Evolutionary conservation across 1,140 invertebrate species (phyloP).

Genomic region (Pentalonia nigronervosa): DNA sequence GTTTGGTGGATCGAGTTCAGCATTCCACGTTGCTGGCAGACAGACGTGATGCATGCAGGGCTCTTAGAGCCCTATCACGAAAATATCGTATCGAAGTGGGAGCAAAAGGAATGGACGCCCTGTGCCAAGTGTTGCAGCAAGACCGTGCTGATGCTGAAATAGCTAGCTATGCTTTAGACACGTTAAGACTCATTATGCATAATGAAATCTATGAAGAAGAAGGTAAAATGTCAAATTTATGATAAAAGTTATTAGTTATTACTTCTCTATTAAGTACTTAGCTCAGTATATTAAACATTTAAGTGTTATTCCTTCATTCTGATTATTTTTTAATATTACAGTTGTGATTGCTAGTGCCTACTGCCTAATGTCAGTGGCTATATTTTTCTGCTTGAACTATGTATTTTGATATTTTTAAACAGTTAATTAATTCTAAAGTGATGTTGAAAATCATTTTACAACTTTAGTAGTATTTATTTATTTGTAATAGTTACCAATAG

Average conservation of each 20-base stretch:
- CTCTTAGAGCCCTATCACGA: slow-evolving; percentile 90
- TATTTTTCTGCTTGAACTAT: too few relatives aligned
- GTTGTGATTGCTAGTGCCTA: too few relatives aligned
- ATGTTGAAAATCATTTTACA: too few relatives aligned
- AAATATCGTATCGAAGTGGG: slow-evolving; percentile 95
- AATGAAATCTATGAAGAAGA: slow-evolving; percentile 85
- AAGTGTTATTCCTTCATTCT: too few relatives aligned
- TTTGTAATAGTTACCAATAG: too few relatives aligned
- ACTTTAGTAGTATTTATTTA: too few relatives aligned
- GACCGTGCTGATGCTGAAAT: slow-evolving; percentile 91
- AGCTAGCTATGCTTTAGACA: slow-evolving; percentile 88
- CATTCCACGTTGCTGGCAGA: slow-evolving; percentile 94
- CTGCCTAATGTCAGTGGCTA: too few relatives aligned
- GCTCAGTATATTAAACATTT: too few relatives aligned
- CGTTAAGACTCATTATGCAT: slow-evolving; percentile 88
- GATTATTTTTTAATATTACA: too few relatives aligned
- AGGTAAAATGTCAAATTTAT: slow-evolving; percentile 65
- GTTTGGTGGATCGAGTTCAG: slow-evolving; percentile 87
- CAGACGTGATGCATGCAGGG: slow-evolving; percentile 92
- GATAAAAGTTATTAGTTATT: neutral
- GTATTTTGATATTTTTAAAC: too few relatives aligned
- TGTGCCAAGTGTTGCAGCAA: slow-evolving; percentile 79
- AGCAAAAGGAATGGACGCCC: slow-evolving; percentile 89
- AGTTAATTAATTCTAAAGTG: too few relatives aligned
- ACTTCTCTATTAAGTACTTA: neutral